Conservation (phyloP, 2,113 vertebrate species). For the human (Homo sapiens) region DNA sequence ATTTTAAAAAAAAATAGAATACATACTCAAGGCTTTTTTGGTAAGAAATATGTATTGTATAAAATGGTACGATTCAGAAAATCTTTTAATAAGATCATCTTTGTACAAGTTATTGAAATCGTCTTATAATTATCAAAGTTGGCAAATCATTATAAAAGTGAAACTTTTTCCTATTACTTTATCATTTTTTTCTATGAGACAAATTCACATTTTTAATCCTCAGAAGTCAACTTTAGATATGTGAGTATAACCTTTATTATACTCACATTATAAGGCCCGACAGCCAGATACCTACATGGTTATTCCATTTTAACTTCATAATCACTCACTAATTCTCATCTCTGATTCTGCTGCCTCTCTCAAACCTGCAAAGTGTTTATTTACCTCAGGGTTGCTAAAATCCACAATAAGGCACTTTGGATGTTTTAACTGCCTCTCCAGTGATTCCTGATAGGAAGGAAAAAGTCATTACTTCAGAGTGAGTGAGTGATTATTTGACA, state of each 20-base stretch:
- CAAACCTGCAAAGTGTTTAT: slow-evolving; percentile 39
- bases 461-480: background rate
- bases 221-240: background rate
- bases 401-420: slow-evolving; percentile 91
- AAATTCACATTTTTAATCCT: slow-evolving; percentile 42
- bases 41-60: background rate
- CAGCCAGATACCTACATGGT: background rate
- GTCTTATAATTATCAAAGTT: slow-evolving; percentile 20
- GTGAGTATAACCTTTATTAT: background rate
- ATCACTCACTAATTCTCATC: slow-evolving; percentile 2
- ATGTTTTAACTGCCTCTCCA: slow-evolving; percentile 92
- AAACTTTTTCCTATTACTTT: slow-evolving; percentile 4
- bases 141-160: background rate
- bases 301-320: slow-evolving; percentile 23
- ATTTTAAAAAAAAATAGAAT: background rate
- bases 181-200: background rate
- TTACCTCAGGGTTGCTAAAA: slow-evolving; percentile 97
- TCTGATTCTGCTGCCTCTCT: background rate
- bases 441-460: slow-evolving; percentile 86
- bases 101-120: background rate
- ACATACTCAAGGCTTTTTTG: background rate
- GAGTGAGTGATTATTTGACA: background rate
- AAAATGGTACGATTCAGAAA: background rate
- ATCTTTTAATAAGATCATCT: background rate
- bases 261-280: background rate